These are phyloP conservation scores for Picus viridis DNA, from an alignment of 2,797 vertebrate genomes.

Conservation along the genomic window DNA sequence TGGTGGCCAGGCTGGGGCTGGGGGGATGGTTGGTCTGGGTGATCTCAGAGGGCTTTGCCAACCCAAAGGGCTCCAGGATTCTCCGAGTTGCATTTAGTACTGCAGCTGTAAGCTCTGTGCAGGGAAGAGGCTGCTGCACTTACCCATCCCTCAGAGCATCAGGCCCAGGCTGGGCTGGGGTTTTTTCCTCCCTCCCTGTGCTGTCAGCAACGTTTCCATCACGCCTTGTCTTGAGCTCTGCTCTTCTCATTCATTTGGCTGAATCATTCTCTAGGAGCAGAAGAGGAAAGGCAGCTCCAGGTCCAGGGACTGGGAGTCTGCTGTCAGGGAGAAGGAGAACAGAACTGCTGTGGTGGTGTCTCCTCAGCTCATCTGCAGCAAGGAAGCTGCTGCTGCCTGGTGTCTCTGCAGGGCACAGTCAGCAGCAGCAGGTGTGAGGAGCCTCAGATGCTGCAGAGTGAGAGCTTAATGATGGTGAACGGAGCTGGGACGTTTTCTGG, in stretches of 20 bases:
- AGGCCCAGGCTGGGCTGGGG: not conserved
- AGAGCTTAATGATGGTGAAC: not conserved
- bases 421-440: not conserved
- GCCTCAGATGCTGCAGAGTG: not conserved
- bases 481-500: not conserved
- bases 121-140: not conserved
- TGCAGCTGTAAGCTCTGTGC: not conserved
- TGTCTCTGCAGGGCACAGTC: not conserved
- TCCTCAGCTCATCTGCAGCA: not conserved
- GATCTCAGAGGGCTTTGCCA: no score
- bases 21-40: no score
- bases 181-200: accelerated
- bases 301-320: not conserved
- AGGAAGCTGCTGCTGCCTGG: not conserved
- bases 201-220: not conserved
- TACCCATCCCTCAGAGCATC: not conserved
- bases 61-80: no score
- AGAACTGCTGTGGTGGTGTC: not conserved
- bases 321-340: not conserved
- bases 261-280: not conserved
- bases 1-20: no score
- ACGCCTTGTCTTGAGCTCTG: not conserved
- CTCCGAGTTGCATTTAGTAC: not conserved
- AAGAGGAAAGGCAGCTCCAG: not conserved
- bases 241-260: not conserved